These are phyloP conservation scores for Holothuria scabra DNA, from an alignment of 53 echinoderm and acorn worm genomes.

Conservation along the genomic window DNA sequence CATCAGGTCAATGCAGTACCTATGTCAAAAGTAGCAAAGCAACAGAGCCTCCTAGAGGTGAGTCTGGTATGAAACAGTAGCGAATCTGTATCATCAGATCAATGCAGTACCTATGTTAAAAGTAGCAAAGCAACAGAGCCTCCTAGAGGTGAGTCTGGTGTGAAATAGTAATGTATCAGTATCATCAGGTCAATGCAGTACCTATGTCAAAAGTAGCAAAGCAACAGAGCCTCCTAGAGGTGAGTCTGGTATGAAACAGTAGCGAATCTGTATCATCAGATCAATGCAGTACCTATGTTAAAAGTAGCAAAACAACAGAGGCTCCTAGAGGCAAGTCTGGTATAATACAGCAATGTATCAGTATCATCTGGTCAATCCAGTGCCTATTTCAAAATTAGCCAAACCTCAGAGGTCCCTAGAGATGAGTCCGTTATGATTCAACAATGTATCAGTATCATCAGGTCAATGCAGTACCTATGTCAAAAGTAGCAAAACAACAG, in stretches of 20 bases:
- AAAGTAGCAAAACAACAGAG: constrained; percentile 80
- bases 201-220: too few relatives aligned
- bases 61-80: not conserved
- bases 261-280: constrained; percentile 73
- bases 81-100: too few relatives aligned
- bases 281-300: constrained; percentile 79
- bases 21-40: constrained; percentile 90
- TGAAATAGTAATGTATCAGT: too few relatives aligned
- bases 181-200: too few relatives aligned
- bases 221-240: too few relatives aligned
- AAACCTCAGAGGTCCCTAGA: constrained; percentile 64
- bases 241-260: too few relatives aligned
- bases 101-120: too few relatives aligned
- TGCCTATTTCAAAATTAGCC: constrained; percentile 86
- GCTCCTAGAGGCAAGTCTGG: constrained; percentile 74
- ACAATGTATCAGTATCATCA: constrained; percentile 67
- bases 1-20: constrained; percentile 78
- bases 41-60: constrained; percentile 72
- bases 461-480: constrained; percentile 88
- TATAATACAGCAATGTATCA: constrained; percentile 70
- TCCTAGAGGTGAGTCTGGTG: too few relatives aligned
- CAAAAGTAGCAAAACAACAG: constrained; percentile 81
- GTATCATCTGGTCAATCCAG: constrained; percentile 79
- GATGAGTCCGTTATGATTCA: constrained; percentile 75
- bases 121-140: too few relatives aligned